A percentile compares a stretch with the other conserved stretches of the same genome.
Conservation (phyloP, 2,113 vertebrate species). For the Ellobius talpinus region DNA sequence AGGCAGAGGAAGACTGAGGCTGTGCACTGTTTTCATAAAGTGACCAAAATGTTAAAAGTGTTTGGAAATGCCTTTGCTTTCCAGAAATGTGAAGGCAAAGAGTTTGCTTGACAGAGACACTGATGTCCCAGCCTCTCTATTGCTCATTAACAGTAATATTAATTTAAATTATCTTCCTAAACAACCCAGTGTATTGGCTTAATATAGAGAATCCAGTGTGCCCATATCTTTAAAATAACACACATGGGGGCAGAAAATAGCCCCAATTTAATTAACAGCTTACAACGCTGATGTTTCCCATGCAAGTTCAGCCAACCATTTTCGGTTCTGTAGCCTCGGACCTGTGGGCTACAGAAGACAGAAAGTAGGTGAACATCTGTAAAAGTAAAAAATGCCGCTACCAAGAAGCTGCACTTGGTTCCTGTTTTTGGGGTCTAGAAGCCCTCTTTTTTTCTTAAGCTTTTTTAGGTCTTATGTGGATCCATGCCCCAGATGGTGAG, state of each 20-base stretch:
- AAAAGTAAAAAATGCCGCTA: too few species aligned
- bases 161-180: not conserved
- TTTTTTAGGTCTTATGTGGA: too few species aligned
- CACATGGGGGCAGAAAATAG: not conserved
- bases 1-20: not conserved
- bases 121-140: not conserved
- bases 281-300: not conserved
- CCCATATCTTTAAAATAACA: not conserved
- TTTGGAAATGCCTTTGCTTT: not conserved
- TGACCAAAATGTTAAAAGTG: not conserved
- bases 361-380: too few species aligned
- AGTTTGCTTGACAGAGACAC: not conserved
- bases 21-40: not conserved
- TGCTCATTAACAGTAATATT: not conserved
- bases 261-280: not conserved
- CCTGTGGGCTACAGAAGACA: accelerated
- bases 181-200: not conserved
- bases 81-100: not conserved
- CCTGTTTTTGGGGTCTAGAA: too few species aligned
- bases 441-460: too few species aligned
- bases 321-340: accelerated
- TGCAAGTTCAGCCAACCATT: not conserved
- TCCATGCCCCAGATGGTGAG: too few species aligned
- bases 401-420: too few species aligned
- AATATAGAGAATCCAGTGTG: not conserved